Conservation (phyloP, 1,140 invertebrate genomes). For the Panonychus citri region DNA sequence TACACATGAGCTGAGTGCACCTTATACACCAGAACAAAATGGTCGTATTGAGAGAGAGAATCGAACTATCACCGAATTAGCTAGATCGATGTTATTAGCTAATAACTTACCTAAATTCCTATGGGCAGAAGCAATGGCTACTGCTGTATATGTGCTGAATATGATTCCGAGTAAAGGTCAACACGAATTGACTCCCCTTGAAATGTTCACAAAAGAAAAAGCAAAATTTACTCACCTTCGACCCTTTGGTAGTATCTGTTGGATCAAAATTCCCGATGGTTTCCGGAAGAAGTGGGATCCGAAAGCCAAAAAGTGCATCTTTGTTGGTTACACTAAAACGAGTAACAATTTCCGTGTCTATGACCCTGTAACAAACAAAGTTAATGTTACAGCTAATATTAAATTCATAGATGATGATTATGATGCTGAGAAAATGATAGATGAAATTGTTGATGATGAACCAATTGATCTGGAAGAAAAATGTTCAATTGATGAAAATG, state of each 20-base stretch:
- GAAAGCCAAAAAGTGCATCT: background rate
- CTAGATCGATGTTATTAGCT: conserved; percentile 21
- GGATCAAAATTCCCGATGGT: background rate
- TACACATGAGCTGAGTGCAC: conserved; percentile 23
- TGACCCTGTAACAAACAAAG: background rate
- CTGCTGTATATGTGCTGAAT: conserved; percentile 7
- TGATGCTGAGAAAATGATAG: background rate
- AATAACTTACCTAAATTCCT: conserved; percentile 1
- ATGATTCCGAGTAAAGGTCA: background rate
- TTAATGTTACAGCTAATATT: background rate
- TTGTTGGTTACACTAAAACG: conserved; percentile 1
- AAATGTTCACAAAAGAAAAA: background rate
- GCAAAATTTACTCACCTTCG: background rate
- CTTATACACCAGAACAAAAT: conserved; percentile 28
- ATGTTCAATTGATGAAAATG: background rate
- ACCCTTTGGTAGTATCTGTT: background rate
- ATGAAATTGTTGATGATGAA: background rate
- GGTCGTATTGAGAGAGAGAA: conserved; percentile 27
- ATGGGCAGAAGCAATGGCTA: conserved; percentile 10
- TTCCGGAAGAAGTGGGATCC: background rate
- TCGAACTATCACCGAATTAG: conserved; percentile 22
- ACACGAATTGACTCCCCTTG: background rate
- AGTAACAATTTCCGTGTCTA: conserved; percentile 6
- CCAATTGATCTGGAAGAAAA: background rate
- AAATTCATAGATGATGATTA: background rate